Conservation (phyloP, 2,113 vertebrate genomes). For the Hemibagrus wyckioides region DNA sequence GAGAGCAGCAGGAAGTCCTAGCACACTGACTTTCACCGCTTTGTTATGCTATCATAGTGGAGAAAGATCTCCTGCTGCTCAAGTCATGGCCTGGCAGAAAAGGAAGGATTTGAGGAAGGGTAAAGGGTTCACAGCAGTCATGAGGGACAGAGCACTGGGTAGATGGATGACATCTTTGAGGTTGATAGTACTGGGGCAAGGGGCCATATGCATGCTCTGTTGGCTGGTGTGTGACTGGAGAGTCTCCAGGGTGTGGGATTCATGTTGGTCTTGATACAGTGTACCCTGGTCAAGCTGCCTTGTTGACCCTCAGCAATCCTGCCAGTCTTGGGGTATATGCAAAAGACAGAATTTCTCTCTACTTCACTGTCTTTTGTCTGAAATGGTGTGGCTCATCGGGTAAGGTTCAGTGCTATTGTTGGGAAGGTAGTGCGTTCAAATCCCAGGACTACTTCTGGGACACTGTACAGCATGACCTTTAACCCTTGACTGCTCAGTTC, state of each 20-base stretch:
- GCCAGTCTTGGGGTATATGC: background rate
- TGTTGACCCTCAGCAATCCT: background rate
- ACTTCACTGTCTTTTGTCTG: background rate
- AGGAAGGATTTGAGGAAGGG: constrained; percentile 26
- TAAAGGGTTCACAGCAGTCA: constrained; percentile 34
- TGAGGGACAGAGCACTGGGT: constrained; percentile 23
- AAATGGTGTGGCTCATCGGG: background rate
- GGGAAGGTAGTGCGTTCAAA: background rate
- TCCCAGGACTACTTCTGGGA: background rate
- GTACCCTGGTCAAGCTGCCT: background rate
- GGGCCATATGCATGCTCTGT: background rate
- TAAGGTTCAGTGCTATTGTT: background rate
- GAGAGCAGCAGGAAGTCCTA: constrained; percentile 19
- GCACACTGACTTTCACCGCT: constrained; percentile 25
- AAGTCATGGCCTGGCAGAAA: constrained; percentile 15
- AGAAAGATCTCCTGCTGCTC: constrained; percentile 36
- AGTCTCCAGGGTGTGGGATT: background rate
- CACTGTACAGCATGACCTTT: background rate
- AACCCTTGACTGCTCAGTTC: background rate
- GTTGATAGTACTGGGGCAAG: constrained; percentile 1
- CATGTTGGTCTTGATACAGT: background rate
- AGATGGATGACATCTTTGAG: constrained; percentile 31
- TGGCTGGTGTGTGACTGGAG: background rate
- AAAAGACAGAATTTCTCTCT: background rate
- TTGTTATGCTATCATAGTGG: constrained; percentile 35